These are phyloP conservation scores for Sylvia atricapilla DNA, from an alignment of 2,113 vertebrate species.

Conservation along the genomic window DNA sequence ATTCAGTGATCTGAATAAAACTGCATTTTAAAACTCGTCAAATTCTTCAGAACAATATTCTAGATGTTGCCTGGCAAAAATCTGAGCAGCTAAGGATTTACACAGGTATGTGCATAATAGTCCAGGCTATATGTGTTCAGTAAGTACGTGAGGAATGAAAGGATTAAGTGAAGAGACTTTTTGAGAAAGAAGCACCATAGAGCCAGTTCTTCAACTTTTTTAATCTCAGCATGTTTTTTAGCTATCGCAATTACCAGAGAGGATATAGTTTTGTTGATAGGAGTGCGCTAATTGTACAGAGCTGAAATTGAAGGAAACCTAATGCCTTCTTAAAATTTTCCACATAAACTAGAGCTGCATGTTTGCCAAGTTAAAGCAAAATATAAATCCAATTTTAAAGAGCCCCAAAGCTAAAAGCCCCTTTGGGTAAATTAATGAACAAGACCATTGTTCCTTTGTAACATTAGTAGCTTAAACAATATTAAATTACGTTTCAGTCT, in stretches of 20 bases:
- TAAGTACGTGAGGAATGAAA: background rate
- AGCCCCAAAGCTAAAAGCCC: accelerated
- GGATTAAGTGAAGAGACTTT: background rate
- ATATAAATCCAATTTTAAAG: background rate
- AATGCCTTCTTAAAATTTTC: background rate
- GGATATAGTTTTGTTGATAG: background rate
- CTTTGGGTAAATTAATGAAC: background rate
- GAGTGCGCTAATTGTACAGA: background rate
- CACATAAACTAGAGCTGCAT: background rate
- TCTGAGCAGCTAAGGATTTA: background rate
- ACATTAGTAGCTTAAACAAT: background rate
- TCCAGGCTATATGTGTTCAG: background rate
- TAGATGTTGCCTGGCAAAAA: background rate
- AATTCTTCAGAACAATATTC: background rate
- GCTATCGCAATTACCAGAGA: background rate
- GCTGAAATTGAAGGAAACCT: background rate
- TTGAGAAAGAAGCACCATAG: background rate
- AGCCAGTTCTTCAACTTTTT: background rate
- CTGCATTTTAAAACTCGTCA: background rate
- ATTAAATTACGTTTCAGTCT: background rate
- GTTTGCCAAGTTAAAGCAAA: background rate
- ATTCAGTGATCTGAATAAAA: background rate
- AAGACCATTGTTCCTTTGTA: background rate
- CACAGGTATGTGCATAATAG: background rate
- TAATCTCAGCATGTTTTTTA: background rate